phyloP scores from a whole-genome alignment of 2,113 vertebrate genomes.

The Aix galericulata region DNA sequence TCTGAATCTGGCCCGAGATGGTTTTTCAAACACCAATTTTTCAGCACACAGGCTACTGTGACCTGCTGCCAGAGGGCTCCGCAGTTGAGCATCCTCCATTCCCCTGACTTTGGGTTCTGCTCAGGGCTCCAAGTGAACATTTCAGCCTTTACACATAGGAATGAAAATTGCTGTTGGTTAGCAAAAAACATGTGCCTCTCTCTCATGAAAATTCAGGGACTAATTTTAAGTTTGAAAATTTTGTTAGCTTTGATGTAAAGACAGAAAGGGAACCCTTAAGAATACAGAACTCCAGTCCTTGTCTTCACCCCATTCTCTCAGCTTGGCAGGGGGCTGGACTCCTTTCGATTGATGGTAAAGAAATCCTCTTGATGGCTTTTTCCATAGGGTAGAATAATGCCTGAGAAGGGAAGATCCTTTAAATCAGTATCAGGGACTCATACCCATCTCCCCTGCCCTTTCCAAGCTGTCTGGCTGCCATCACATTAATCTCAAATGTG shows the following conservation, averaged over 20 bases:
- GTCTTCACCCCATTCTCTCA: neutral
- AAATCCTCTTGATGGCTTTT: neutral
- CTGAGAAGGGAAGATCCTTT: neutral
- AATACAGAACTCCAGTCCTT: neutral
- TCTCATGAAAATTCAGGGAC: neutral
- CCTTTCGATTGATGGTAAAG: neutral
- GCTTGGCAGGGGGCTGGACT: neutral
- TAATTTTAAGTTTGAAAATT: neutral
- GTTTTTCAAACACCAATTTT: neutral
- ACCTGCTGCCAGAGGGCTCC: neutral
- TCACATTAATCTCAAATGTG: neutral
- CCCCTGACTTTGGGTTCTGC: neutral
- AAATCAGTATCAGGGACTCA: neutral
- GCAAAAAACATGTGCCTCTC: neutral
- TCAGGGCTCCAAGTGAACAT: neutral
- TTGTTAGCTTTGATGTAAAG: neutral
- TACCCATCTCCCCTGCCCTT: neutral
- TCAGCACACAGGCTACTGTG: neutral
- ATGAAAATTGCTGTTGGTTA: neutral
- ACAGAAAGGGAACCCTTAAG: neutral
- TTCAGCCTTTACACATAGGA: neutral
- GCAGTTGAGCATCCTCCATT: neutral
- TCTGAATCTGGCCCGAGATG: neutral
- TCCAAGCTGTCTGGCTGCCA: neutral
- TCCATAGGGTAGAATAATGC: neutral